Evolutionary conservation across 2,797 vertebrate genomes (phyloP).

Genomic region (Fistularia tabacaria): DNA sequence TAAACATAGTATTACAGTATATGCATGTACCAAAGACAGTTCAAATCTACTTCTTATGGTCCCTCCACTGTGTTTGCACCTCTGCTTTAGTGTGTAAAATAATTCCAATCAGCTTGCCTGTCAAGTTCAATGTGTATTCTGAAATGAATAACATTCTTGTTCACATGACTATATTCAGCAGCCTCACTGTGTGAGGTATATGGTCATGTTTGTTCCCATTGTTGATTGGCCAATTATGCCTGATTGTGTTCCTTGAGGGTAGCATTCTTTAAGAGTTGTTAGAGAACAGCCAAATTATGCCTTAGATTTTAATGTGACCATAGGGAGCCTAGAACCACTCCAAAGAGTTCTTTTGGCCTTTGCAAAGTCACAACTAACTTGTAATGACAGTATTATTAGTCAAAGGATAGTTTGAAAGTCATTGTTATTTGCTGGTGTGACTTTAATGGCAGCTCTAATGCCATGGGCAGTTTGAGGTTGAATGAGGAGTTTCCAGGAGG

Average conservation of each 20-base stretch:
- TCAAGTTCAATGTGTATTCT: constrained; percentile 3
- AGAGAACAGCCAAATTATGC: constrained; percentile 68
- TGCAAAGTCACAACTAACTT: constrained; percentile 53
- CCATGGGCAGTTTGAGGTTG: constrained; percentile 48
- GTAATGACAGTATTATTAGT: constrained; percentile 58
- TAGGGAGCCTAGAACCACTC: constrained; percentile 50
- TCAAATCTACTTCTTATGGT: too few species aligned
- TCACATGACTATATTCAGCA: constrained; percentile 30
- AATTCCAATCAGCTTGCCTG: constrained; percentile 7
- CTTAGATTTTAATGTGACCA: constrained; percentile 63
- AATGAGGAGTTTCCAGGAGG: constrained; percentile 64
- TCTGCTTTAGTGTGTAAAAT: not conserved
- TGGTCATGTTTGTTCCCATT: constrained; percentile 59
- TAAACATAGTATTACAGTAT: not conserved
- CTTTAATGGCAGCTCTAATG: constrained; percentile 50
- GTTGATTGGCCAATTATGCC: constrained; percentile 72
- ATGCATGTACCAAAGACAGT: not conserved
- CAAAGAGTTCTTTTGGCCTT: constrained; percentile 53
- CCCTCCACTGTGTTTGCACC: too few species aligned
- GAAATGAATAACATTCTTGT: constrained; percentile 26
- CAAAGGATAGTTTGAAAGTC: constrained; percentile 64
- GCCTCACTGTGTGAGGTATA: constrained; percentile 60
- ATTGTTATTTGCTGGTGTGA: constrained; percentile 56
- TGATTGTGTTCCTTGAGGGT: constrained; percentile 72
- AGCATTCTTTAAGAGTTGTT: constrained; percentile 60